These are phyloP conservation scores for Galbula dea DNA, from an alignment of 2,113 vertebrate species.

Conservation along the genomic window DNA sequence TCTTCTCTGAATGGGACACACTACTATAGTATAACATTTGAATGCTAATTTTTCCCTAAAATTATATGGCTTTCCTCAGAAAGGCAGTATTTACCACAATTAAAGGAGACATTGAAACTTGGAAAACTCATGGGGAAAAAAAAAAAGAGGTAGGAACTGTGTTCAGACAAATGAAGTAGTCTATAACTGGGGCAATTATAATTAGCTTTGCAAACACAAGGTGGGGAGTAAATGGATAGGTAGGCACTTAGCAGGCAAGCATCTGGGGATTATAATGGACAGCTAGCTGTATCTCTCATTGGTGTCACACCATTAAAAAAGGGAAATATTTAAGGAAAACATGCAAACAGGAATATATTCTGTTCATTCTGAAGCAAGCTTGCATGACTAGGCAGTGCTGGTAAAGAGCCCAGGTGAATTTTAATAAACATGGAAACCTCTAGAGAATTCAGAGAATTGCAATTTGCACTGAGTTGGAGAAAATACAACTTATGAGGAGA, in stretches of 20 bases:
- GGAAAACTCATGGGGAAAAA: background rate
- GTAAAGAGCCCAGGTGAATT: background rate
- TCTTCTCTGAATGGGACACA: background rate
- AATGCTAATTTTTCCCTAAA: too few species aligned
- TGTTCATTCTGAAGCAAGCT: background rate
- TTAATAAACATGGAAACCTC: background rate
- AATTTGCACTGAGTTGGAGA: background rate
- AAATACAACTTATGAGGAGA: background rate
- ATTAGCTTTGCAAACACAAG: background rate
- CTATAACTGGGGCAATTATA: background rate
- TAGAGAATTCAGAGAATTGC: background rate
- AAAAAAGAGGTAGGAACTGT: background rate
- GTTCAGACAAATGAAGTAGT: background rate
- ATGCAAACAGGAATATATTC: background rate
- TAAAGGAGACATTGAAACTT: background rate
- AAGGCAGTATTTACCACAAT: background rate
- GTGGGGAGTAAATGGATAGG: background rate
- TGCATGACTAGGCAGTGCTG: background rate
- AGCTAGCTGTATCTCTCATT: background rate
- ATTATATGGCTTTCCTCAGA: background rate
- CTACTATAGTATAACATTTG: background rate
- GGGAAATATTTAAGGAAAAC: background rate
- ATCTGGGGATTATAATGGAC: background rate
- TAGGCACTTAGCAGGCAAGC: background rate
- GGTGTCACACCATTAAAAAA: background rate